Evolutionary conservation across 1,140 invertebrate species (phyloP).

Genomic region (Matsumurasca onukii): DNA sequence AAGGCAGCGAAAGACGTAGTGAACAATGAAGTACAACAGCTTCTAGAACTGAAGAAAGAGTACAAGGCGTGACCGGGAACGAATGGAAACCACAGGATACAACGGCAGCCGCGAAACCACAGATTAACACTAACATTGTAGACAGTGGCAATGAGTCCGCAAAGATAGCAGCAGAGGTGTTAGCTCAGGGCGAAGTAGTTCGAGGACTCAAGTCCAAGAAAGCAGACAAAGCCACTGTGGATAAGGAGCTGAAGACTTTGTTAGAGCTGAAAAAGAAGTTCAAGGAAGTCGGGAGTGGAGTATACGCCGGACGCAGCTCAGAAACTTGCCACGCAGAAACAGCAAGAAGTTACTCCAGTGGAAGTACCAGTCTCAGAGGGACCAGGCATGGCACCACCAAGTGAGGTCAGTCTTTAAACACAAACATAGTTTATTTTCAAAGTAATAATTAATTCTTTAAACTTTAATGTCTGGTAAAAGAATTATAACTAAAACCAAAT

Average conservation of each 20-base stretch:
- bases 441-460: too few relatives aligned
- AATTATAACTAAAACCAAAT: too few relatives aligned
- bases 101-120: background rate
- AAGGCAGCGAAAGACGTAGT: slow-evolving; percentile 64
- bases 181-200: slow-evolving; percentile 42
- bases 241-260: slow-evolving; percentile 66
- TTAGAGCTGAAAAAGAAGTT: slow-evolving; percentile 65
- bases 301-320: slow-evolving; percentile 51
- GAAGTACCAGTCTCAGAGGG: too few relatives aligned
- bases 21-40: slow-evolving; percentile 65
- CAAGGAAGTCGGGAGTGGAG: slow-evolving; percentile 60
- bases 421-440: too few relatives aligned
- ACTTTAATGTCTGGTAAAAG: too few relatives aligned
- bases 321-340: too few relatives aligned
- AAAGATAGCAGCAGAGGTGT: slow-evolving; percentile 22
- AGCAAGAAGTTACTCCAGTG: too few relatives aligned
- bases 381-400: too few relatives aligned
- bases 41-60: slow-evolving; percentile 64
- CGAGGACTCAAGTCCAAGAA: slow-evolving; percentile 53
- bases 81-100: slow-evolving; percentile 56
- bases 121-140: too few relatives aligned
- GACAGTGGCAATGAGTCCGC: background rate
- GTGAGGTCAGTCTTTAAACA: too few relatives aligned
- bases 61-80: slow-evolving; percentile 61
- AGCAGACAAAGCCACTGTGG: slow-evolving; percentile 60